These are phyloP conservation scores for Onychorhynchus coronatus DNA, from an alignment of 2,113 vertebrate genomes.

Conservation along the genomic window DNA sequence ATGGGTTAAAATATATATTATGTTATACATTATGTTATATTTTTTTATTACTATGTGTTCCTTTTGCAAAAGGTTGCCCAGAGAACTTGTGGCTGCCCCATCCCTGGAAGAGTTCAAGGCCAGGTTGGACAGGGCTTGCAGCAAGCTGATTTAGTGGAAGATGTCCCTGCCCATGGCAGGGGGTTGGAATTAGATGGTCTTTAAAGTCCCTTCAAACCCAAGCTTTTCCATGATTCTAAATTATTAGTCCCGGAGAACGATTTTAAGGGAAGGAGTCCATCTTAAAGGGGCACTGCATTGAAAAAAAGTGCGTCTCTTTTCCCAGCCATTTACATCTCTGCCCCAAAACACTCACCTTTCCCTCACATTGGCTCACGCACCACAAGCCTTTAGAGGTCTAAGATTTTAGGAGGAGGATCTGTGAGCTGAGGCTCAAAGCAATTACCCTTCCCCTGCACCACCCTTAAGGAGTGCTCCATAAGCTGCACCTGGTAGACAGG, in stretches of 20 bases:
- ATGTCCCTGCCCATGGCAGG: neutral
- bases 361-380: fast-evolving
- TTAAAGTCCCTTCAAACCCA: neutral
- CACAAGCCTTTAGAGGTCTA: neutral
- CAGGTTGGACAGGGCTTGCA: neutral
- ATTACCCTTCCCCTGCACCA: neutral
- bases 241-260: neutral
- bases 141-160: neutral
- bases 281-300: neutral
- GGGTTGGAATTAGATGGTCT: neutral
- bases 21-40: too few species aligned
- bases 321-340: neutral
- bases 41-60: neutral
- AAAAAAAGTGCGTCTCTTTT: neutral
- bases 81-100: neutral
- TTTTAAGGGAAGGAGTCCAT: neutral
- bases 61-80: neutral
- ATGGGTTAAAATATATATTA: neutral
- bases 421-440: neutral
- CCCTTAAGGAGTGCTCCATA: neutral
- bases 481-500: neutral
- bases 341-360: neutral
- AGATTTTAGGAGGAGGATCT: neutral
- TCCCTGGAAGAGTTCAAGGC: neutral
- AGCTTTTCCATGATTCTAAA: neutral